Percentiles rank a stretch among this genome's conserved stretches.
Evolutionary conservation across 2,797 vertebrate species (phyloP).

Genomic region (Apogon hyalosoma): DNA sequence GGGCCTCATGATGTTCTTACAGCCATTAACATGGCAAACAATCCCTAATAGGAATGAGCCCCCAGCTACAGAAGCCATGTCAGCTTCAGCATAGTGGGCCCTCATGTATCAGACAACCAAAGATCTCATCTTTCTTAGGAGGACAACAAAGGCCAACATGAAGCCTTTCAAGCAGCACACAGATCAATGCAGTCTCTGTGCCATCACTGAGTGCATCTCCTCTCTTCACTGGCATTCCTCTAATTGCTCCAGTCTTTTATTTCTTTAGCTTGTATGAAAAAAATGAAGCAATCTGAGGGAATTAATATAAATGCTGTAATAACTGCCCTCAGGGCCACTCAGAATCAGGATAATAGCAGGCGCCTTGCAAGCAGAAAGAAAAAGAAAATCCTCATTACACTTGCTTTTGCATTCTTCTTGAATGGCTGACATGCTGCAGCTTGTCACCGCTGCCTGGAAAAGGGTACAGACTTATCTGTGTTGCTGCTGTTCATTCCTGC

Average conservation of each 20-base stretch:
- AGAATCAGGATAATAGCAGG: conserved; percentile 83
- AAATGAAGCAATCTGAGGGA: conserved; percentile 79
- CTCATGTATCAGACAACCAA: conserved; percentile 18
- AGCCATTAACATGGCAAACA: conserved; percentile 84
- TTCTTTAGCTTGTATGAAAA: conserved; percentile 74
- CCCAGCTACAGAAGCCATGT: conserved; percentile 68
- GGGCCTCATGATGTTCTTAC: conserved; percentile 81
- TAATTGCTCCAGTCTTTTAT: conserved; percentile 63
- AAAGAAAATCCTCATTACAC: conserved; percentile 81
- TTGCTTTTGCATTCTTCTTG: conserved; percentile 81
- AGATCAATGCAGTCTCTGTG: conserved; percentile 29
- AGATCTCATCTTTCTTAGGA: conserved; percentile 5
- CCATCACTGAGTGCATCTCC: conserved; percentile 37
- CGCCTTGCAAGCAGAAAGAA: conserved; percentile 76
- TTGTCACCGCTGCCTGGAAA: conserved; percentile 64
- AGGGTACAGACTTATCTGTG: conserved; percentile 59
- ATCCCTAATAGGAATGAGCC: conserved; percentile 86
- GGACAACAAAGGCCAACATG: conserved; percentile 26
- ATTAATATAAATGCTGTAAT: conserved; percentile 86
- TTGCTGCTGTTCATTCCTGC: conserved; percentile 53
- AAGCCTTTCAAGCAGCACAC: conserved; percentile 14
- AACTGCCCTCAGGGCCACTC: conserved; percentile 77
- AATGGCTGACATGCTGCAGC: conserved; percentile 75
- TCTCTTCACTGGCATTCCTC: conserved; percentile 52
- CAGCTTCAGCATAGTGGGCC: conserved; percentile 39